Conservation (phyloP, 2,888 invertebrate genomes). For the Campoplex capitator region DNA sequence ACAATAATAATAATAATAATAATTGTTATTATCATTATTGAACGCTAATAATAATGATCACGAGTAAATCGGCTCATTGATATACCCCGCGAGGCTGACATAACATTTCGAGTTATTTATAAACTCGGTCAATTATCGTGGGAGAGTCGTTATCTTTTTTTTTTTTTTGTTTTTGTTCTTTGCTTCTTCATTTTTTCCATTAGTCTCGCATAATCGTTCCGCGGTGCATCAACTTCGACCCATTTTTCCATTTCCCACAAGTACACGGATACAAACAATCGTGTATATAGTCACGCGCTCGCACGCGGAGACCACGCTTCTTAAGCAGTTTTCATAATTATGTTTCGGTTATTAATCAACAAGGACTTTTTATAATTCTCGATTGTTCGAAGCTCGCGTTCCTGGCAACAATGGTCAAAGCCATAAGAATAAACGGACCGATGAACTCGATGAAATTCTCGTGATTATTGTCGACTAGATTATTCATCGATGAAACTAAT, state of each 20-base stretch:
- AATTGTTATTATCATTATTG: neutral
- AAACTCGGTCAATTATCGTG: conserved; percentile 65
- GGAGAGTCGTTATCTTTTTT: conserved; percentile 58
- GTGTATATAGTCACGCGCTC: neutral
- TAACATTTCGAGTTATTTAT: conserved; percentile 59
- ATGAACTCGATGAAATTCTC: neutral
- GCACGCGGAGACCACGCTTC: conserved; percentile 4
- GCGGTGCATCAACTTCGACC: conserved; percentile 53
- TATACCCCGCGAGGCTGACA: conserved; percentile 26
- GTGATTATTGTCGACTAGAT: neutral
- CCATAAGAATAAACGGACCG: neutral
- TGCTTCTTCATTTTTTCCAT: neutral
- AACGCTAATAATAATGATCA: neutral
- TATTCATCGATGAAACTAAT: neutral
- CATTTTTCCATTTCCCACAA: conserved; percentile 60
- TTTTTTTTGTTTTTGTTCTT: neutral
- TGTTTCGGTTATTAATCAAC: conserved; percentile 7
- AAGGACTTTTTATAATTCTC: neutral
- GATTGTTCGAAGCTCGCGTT: neutral
- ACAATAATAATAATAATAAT: conserved; percentile 11
- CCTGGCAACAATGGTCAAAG: too few species aligned
- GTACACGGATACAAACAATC: neutral
- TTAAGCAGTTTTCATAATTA: conserved; percentile 8
- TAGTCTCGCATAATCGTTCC: conserved; percentile 46
- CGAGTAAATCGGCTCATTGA: conserved; percentile 35